Evolutionary conservation across 1,140 invertebrate species (phyloP).

Genomic region (Zaprionus ornatus): DNA sequence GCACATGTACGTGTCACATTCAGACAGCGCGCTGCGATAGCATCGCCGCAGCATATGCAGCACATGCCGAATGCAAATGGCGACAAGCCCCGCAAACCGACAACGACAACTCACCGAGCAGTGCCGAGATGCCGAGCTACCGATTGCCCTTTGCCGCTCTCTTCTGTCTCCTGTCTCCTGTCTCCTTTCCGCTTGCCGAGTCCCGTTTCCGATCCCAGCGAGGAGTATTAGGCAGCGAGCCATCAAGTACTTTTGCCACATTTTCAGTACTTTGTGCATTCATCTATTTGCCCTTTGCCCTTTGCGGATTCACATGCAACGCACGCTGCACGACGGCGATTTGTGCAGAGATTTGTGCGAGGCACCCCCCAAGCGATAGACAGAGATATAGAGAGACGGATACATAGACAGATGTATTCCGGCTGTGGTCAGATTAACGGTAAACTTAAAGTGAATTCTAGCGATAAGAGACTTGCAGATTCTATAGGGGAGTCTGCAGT

Average conservation of each 20-base stretch:
- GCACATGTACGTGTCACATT: slow-evolving; percentile 47
- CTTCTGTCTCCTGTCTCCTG: no score
- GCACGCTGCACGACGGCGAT: slow-evolving; percentile 15
- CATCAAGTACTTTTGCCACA: slow-evolving; percentile 29
- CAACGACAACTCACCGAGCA: neutral
- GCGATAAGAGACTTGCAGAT: neutral
- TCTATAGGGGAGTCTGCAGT: neutral
- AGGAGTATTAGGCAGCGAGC: neutral
- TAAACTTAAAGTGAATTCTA: neutral
- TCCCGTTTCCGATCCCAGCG: neutral
- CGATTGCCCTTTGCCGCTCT: neutral
- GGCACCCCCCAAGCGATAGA: neutral
- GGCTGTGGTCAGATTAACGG: neutral
- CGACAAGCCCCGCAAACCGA: slow-evolving; percentile 2
- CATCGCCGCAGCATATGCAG: slow-evolving; percentile 41
- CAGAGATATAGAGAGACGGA: neutral
- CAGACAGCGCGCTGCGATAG: slow-evolving; percentile 40
- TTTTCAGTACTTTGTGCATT: slow-evolving; percentile 36
- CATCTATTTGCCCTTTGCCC: slow-evolving; percentile 33
- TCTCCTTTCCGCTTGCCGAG: neutral
- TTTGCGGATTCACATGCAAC: slow-evolving; percentile 32
- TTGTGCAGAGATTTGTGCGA: slow-evolving; percentile 3
- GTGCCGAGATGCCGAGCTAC: neutral
- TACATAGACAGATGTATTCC: neutral
- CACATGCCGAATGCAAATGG: slow-evolving; percentile 48